Evolutionary conservation across 53 echinoderm and acorn worm genomes (phyloP), one percentile per base, ranked within the genome.

Genomic region (Paracentrotus lividus): DNA sequence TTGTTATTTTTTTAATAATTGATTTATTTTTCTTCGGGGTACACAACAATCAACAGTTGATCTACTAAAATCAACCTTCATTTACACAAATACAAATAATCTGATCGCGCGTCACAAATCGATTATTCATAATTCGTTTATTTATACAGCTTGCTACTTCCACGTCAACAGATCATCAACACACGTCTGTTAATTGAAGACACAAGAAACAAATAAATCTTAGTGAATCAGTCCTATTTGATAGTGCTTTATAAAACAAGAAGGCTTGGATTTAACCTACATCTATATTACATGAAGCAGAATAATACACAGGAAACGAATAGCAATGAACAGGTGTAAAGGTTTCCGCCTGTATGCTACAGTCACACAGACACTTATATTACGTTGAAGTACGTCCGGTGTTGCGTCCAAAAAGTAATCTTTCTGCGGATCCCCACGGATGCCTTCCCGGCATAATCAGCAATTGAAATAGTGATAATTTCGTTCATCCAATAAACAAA

Each of bases 271-370:
- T 32, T 81, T 81, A 81, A 81, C 81, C 81, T 81, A 47, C 4
- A 81, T 81, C 8, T 81, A 81, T 81, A 4, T 47, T 81, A n/a
- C 81, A 81, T 81, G 81, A 81, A 47, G 47, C 44, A 44, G 27
- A 49, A 81, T 26, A 81, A 81, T 14, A 21, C 44, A 81, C 47
- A n/a, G 81, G 45, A 81, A 81, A 81, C 47, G 81, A 23, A 47
- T 7, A 45, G n/a, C 44, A n/a, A 81, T 16, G 26, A 81, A 81
- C 81, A 81, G 81, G 81, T 81, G 81, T 81, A 81, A n/a, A 26
- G 81, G 47, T 81, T 81, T 81, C 81, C 81, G 81, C 81, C 47
- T 13, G n/a, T n/a, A n/a, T n/a, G n/a, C n/a, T n/a, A n/a, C n/a
- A n/a, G n/a, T n/a, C n/a, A n/a, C n/a, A n/a, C n/a, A n/a, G n/a